phyloP scores from a whole-genome alignment of 2,797 vertebrate genomes.

The Pseudochirops cupreus region DNA sequence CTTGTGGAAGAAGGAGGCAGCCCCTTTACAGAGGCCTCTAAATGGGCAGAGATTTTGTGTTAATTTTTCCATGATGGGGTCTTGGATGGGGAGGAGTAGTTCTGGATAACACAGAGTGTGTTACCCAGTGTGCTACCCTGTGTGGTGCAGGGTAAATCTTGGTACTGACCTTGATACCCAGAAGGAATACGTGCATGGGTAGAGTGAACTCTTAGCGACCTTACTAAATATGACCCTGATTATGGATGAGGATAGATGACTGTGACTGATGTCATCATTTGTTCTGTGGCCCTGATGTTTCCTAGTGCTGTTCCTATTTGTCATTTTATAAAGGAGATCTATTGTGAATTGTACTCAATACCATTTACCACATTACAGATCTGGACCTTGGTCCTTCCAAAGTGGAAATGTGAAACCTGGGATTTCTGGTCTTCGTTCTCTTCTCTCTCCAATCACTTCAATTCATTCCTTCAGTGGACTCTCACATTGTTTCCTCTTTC shows the following conservation, averaged over 20 bases:
- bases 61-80: neutral
- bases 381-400: neutral
- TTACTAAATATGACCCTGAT: neutral
- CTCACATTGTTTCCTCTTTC: too few relatives aligned
- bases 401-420: neutral
- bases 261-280: neutral
- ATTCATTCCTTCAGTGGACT: neutral
- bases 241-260: neutral
- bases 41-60: neutral
- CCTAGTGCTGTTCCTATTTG: neutral
- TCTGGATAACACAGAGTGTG: neutral
- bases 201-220: neutral
- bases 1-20: neutral
- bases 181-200: neutral
- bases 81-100: neutral
- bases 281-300: neutral
- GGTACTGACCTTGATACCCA: neutral
- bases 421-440: neutral
- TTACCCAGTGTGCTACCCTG: too few relatives aligned
- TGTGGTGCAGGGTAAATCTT: neutral
- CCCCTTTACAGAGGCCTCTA: neutral
- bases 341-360: neutral
- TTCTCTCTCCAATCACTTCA: neutral
- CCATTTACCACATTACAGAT: neutral
- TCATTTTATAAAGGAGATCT: neutral